A percentile compares a stretch with the other conserved stretches of the same genome.
phyloP scores from a whole-genome alignment of 2,797 vertebrate genomes.

The Melanogrammus aeglefinus region DNA sequence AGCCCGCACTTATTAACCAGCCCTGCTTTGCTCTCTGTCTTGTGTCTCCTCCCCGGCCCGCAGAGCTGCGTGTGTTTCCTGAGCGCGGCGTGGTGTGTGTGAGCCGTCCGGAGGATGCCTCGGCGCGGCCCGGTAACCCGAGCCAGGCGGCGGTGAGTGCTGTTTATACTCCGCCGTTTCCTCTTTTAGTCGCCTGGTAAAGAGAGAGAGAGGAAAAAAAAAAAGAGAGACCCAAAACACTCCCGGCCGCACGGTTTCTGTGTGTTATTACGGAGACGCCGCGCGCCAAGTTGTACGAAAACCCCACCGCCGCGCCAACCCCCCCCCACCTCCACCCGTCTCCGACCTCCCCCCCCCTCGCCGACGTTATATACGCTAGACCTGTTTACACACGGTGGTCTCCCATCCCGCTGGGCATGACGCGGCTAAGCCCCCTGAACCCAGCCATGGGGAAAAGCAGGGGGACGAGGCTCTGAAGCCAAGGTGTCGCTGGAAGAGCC shows the following conservation, averaged over 20 bases:
- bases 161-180: conserved; percentile 73
- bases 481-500: not conserved
- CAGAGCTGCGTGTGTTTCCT: conserved; percentile 89
- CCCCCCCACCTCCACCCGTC: too few species aligned
- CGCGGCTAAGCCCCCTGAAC: conserved; percentile 18
- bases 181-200: conserved; percentile 70
- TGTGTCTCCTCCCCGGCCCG: conserved; percentile 48
- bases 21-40: conserved; percentile 37
- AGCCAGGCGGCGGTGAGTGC: conserved; percentile 69
- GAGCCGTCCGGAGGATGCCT: conserved; percentile 75
- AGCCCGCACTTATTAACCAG: conserved; percentile 58
- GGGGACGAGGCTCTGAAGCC: not conserved
- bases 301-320: conserved; percentile 36
- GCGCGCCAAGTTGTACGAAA: conserved; percentile 62
- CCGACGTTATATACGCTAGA: conserved; percentile 40
- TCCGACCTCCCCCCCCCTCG: not conserved
- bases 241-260: conserved; percentile 28
- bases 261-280: conserved; percentile 60
- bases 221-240: not conserved
- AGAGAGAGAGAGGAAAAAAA: conserved; percentile 18
- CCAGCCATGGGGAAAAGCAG: not conserved
- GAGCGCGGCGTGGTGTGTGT: conserved; percentile 87
- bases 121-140: conserved; percentile 63
- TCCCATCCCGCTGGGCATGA: conserved; percentile 21
- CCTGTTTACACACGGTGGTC: conserved; percentile 37